Percentiles rank a stretch among this genome's conserved stretches.
Evolutionary conservation across 2,113 vertebrate genomes (phyloP).

Genomic region (Apodemus sylvaticus): DNA sequence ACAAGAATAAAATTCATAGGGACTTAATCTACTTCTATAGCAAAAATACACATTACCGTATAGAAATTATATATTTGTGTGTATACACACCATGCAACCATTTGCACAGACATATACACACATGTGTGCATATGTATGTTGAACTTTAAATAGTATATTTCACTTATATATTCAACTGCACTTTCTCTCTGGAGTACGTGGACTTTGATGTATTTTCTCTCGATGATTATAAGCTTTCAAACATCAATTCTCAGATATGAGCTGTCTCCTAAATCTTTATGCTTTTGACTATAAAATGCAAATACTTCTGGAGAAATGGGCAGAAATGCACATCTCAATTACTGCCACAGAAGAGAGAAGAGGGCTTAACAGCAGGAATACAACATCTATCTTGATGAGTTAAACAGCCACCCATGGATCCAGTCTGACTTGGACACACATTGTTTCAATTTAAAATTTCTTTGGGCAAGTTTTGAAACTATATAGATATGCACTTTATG

Average conservation of each 20-base stretch:
- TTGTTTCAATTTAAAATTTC: constrained; percentile 5
- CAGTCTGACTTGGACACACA: background rate
- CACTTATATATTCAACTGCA: background rate
- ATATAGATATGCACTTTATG: background rate
- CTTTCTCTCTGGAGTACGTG: background rate
- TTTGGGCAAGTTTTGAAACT: background rate
- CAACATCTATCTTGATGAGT: background rate
- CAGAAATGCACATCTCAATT: background rate
- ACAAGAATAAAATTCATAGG: background rate
- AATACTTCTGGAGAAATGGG: background rate
- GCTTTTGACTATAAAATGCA: constrained; percentile 5
- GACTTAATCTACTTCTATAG: background rate
- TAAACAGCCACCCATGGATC: background rate
- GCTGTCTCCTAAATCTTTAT: background rate
- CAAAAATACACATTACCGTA: background rate
- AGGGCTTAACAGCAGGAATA: background rate
- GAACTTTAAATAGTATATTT: background rate
- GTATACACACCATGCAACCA: background rate
- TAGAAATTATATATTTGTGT: background rate
- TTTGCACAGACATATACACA: fast-evolving
- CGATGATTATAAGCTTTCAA: background rate
- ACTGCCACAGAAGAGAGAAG: background rate
- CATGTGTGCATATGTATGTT: fast-evolving
- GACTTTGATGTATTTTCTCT: background rate
- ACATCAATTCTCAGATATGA: background rate